Base-by-base conservation (phyloP, 2,888 invertebrate genomes). In the Monochamus alternatus region DNA sequence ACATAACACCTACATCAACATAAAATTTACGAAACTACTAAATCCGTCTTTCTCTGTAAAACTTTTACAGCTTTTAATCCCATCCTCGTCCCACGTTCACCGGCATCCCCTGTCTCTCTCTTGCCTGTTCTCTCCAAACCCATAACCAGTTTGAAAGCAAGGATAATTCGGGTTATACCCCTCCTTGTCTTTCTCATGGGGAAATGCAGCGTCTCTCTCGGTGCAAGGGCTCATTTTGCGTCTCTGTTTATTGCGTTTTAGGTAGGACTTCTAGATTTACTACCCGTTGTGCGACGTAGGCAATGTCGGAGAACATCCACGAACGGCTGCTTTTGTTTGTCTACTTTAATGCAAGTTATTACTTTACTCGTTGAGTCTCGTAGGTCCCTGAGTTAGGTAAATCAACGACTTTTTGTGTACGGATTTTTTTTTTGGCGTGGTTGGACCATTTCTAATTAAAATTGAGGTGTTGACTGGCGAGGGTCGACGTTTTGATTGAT, bases 1-100 rank as follows among this genome's bases (percentile, higher is more conserved):
- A 69, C 69, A 32, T 69, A 69, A 69, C 69, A 47, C 69, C 69
- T 69, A 69, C 69, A 59, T 69, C 69, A 60, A 60, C 69, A 31
- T 44, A 58, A 68, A 68, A 68, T 47, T 69, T 60, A 69, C 60
- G 31, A 62, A 69, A 69, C 51, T 51, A 65, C 51, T 47, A 47
- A 69, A 69, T 62, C 60, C n/a, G 14, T 58, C 68, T 38, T 43
- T 60, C 58, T 32, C 51, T 7, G 60, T 68, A 43, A 31, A 69
- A 60, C 44, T 69, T 69, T 69, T 69, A 69, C 68, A 32, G 68
- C 68, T 59, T 52, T 59, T 31, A 7, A 5, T 5, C 14, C 44
- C 32, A 30, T 69, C 69, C 31, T 12, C 22, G 12, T 69, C 14
- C 58, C 60, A 69, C 68, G 14, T 10, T 38, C 43, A 30, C 60